Evolutionary conservation across 2,113 vertebrate genomes (phyloP).

Genomic region (Balaenoptera acutorostrata): DNA sequence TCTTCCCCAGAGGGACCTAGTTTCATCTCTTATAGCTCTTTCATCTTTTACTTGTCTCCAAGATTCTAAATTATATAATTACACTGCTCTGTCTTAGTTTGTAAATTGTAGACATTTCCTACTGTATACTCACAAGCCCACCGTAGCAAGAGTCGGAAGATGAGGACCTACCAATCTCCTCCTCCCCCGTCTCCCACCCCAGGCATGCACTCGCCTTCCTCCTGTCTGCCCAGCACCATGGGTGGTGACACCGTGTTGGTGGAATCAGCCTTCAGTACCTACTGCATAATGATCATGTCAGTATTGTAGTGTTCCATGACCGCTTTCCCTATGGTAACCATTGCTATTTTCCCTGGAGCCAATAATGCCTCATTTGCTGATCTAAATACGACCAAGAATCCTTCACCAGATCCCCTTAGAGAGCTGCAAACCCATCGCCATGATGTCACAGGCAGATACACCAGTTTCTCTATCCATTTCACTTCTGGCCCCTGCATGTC

Average conservation of each 20-base stretch:
- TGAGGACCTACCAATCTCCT: rapidly evolving
- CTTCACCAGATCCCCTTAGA: neutral
- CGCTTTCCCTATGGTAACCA: rapidly evolving
- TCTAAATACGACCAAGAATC: rapidly evolving
- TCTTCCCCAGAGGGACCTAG: neutral
- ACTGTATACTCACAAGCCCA: rapidly evolving
- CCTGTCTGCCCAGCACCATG: neutral
- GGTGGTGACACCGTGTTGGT: rapidly evolving
- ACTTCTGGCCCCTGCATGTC: neutral
- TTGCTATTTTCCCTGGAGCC: too few species aligned
- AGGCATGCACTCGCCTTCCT: rapidly evolving
- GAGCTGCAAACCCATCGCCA: rapidly evolving
- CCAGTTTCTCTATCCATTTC: rapidly evolving
- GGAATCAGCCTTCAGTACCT: too few species aligned
- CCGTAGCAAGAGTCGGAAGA: neutral
- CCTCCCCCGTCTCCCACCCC: rapidly evolving
- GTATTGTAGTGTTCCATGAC: rapidly evolving
- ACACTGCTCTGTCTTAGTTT: rapidly evolving
- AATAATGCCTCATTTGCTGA: neutral
- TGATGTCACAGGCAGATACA: rapidly evolving
- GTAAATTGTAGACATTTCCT: neutral
- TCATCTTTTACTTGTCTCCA: neutral
- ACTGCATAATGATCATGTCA: rapidly evolving
- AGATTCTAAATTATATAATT: too few species aligned
- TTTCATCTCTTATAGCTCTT: rapidly evolving